Evolutionary conservation across 2,888 invertebrate genomes (phyloP), one percentile per base, ranked within the genome.

Genomic region (Podabrus alpinus): DNA sequence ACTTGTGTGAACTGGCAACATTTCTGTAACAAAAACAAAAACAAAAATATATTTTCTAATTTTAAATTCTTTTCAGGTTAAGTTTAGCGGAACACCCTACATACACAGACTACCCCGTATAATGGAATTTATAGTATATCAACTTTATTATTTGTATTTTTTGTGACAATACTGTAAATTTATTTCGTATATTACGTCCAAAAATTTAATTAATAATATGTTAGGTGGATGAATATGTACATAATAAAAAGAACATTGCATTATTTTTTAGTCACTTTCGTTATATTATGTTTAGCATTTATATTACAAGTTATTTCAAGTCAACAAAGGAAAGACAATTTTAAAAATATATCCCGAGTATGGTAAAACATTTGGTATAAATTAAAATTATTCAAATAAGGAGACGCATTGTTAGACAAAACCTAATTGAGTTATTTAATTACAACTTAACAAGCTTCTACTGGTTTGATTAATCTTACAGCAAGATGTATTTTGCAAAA

Each of bases 11-110:
- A 64, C 73, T 80, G 45, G 76, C 76, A 69, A 76, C 75, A 67
- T 77, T 78, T 79, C 83, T 83, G 81, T 45, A 83, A 83, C 80
- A 81, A 77, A 81, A 77, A 83, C 80, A 81, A 77, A 81, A 77
- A 45, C n/a, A 45, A 45, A 45, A n/a, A n/a, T 45, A n/a, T n/a
- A 45, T 45, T 45, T 45, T 45, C n/a, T 2, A 45, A 45, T n/a
- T 45, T 45, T 2, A 45, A 45, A 45, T 45, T n/a, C n/a, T n/a
- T n/a, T 45, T 45, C 29, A 7, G n/a, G n/a, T 45, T 45, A 7
- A 45, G 4, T 45, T 45, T n/a, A 45, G 45, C 24, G 24, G 24
- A 7, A 24, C 24, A 24, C 24, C 9, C 24, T 24, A 21, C 24
- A 24, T 9, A 24, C 24, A 24, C 7, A 9, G 45, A 45, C n/a